A percentile compares a stretch with the other conserved stretches of the same genome.
These are phyloP conservation scores for Pedetes capensis DNA, from an alignment of 2,113 vertebrate genomes.

Conservation along the genomic window DNA sequence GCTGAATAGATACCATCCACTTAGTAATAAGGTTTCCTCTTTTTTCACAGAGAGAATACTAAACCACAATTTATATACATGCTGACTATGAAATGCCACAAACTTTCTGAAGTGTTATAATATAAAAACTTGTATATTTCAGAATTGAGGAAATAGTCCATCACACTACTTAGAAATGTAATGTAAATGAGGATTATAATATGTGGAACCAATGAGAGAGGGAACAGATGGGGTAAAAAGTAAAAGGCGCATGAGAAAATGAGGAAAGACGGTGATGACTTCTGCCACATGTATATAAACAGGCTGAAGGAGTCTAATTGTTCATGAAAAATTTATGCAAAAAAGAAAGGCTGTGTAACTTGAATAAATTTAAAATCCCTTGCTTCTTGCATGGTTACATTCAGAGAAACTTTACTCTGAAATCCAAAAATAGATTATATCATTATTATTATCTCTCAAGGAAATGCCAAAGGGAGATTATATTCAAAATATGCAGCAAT, in stretches of 20 bases:
- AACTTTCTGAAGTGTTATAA: not conserved
- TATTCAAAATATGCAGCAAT: not conserved
- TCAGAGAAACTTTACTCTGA: not conserved
- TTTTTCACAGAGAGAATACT: not conserved
- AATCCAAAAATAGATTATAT: not conserved
- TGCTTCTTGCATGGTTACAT: not conserved
- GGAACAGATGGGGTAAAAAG: not conserved
- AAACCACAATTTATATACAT: not conserved
- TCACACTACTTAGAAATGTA: not conserved
- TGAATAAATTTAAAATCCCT: not conserved
- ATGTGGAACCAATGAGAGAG: not conserved
- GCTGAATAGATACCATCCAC: not conserved
- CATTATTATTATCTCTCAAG: not conserved
- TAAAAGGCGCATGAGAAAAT: not conserved
- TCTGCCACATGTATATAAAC: not conserved
- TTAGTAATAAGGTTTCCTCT: not conserved
- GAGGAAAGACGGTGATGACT: not conserved
- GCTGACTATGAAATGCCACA: not conserved
- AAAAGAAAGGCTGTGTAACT: not conserved
- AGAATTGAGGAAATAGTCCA: not conserved
- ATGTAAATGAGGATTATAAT: not conserved
- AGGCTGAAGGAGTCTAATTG: not conserved
- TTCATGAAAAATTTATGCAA: not conserved
- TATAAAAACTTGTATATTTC: not conserved
- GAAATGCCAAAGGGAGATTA: not conserved